Evolutionary conservation across 2,888 invertebrate species (phyloP), one percentile per base, ranked within the genome.

Genomic region (Parapristionchus giblindavisi): DNA sequence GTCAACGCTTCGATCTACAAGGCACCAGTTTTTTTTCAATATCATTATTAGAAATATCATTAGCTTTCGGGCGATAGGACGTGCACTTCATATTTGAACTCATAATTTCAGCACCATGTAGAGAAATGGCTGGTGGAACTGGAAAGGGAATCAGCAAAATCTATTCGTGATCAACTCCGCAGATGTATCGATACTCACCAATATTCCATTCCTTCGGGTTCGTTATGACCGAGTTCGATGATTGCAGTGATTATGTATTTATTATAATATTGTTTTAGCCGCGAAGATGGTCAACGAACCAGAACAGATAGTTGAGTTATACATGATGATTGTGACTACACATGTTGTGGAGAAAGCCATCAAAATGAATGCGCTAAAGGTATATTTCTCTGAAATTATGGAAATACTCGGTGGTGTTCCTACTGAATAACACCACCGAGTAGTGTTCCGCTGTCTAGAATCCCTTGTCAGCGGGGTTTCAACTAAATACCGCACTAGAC

Each of bases 121-220:
- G 85, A 85, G 61, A 85, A 85, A 74, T 85, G 85, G 85, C 78
- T 85, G 74, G 77, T 79, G 38, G 85, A 85, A 54, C 43, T 85
- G 76, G 85, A 85, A 63, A 76, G 79, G 21, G 83, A 85, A 58
- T 78, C 84, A 24, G 77, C 75, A 32, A 54, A 73, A 14, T 80
- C 81, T 11, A 40, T 82, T 11, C 74, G 75, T 40, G 77, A 75
- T 0, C 71, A 77, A 8, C 75, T 80, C 2, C 24, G 76, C 21
- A 75, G 75, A 5, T 72, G 83, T 3, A 80, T 81, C 21, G 78
- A 75, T 27, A 80, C 76, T 24, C 56, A 56, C 56, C 14, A 56
- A 24, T n/a, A n/a, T n/a, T n/a, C n/a, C n/a, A n/a, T n/a, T n/a
- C n/a, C n/a, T n/a, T n/a, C n/a, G n/a, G n/a, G n/a, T n/a, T n/a